Base-by-base conservation (phyloP, 92 coral and sea anemone genomes). In the Paragorgia papillata region DNA sequence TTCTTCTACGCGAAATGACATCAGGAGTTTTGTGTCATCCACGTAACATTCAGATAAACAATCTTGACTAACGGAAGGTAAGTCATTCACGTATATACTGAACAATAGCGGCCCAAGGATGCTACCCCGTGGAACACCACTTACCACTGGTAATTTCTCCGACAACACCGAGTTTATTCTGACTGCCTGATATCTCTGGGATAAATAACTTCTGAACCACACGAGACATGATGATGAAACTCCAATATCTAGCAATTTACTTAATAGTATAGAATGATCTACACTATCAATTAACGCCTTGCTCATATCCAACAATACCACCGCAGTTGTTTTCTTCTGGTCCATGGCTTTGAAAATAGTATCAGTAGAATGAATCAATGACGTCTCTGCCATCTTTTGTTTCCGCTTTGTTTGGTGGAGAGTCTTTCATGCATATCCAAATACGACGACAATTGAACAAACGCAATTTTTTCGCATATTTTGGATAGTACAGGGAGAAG, bases 51-150 rank as follows among this genome's bases (percentile, higher is more conserved):
- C 79, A 0, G 71, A 33, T 1, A 57, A 55, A 44, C 70, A 80
- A 54, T 50, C 18, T 49, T 49, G 51, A 28, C 63, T 49, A 19
- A 74, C 41, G 48, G 66, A 61, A 9, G 80, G 81, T 62, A 82
- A 37, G 56, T 82, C 86, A 46, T 82, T 82, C 22, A 56, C 40
- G 69, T 57, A 80, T 19, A 70, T 62, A 32, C 60, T 79, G 22
- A 66, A 79, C 19, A 79, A 51, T 14, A 71, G 48, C 50, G 62
- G 73, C 26, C 80, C 86, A 33, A 74, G 75, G 54, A 74, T 82
- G 51, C 82, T 73, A 46, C 81, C 69, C 65, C 73, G 81, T 19
- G 86, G 86, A 39, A 82, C 81, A 43, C 86, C 64, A 46, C 40
- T n/a, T 60, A 31, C 50, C 60, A 77, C 50, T 1, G n/a, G 40